phyloP scores from a whole-genome alignment of 23 tunicate species.

The Ciona savignyi region DNA sequence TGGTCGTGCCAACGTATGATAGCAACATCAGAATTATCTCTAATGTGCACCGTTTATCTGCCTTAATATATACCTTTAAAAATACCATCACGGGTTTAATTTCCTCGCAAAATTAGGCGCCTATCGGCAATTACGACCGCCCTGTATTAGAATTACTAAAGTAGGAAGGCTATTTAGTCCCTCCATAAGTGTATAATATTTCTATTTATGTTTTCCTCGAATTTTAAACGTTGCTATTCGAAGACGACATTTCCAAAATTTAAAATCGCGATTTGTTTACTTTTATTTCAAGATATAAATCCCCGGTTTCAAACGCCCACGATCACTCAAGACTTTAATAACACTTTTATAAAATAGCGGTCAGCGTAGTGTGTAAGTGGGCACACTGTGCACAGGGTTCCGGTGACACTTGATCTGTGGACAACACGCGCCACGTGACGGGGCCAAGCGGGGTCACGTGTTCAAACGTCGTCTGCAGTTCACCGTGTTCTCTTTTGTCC shows the following conservation, averaged over 20 bases:
- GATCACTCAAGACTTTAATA: no score
- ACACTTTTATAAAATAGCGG: no score
- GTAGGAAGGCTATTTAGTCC: no score
- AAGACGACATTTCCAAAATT: no score
- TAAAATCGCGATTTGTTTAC: no score
- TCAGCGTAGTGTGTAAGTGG: no score
- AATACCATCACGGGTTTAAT: background rate
- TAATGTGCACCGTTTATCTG: background rate
- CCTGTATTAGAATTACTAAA: no score
- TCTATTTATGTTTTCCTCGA: background rate
- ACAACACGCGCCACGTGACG: background rate
- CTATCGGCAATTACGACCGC: background rate
- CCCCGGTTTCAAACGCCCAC: no score
- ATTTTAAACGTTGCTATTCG: background rate
- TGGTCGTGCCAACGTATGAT: background rate
- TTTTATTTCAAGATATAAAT: no score
- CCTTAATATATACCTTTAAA: background rate
- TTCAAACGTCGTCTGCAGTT: background rate
- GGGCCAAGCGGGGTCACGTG: conserved; percentile 1
- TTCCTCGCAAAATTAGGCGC: background rate
- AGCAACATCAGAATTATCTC: background rate
- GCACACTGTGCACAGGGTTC: no score
- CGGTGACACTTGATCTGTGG: background rate
- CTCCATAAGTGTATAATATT: no score
- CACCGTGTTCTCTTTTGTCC: background rate